Conservation (phyloP, 2,113 vertebrate species). For the Entosphenus tridentatus region DNA sequence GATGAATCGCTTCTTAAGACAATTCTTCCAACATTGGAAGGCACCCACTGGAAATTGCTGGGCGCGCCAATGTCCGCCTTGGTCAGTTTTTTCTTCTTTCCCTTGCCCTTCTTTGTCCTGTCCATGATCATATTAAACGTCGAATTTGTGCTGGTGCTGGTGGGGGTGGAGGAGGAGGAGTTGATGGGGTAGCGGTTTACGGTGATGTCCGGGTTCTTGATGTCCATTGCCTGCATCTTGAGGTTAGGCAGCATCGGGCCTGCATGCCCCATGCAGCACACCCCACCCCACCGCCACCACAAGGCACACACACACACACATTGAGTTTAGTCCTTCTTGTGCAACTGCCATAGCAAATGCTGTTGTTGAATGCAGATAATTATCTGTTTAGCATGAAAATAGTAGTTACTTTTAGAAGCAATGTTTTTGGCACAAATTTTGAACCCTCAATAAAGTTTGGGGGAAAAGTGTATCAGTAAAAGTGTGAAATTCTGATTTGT, state of each 20-base stretch:
- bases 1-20: slow-evolving; percentile 3
- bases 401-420: too few relatives aligned
- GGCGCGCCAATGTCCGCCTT: slow-evolving; percentile 95
- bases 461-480: too few relatives aligned
- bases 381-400: too few relatives aligned
- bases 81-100: slow-evolving; percentile 81
- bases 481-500: too few relatives aligned
- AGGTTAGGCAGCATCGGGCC: slow-evolving; percentile 31
- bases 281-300: too few relatives aligned
- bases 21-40: slow-evolving; percentile 11
- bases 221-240: slow-evolving; percentile 90
- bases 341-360: too few relatives aligned
- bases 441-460: too few relatives aligned
- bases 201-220: slow-evolving; percentile 96
- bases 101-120: slow-evolving; percentile 61
- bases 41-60: slow-evolving; percentile 88
- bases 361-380: too few relatives aligned
- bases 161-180: slow-evolving; percentile 22
- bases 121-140: slow-evolving; percentile 64
- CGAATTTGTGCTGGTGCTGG: slow-evolving; percentile 13
- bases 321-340: too few relatives aligned
- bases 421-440: too few relatives aligned
- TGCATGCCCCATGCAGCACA: too few relatives aligned
- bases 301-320: too few relatives aligned
- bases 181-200: slow-evolving; percentile 56